Percentiles rank a stretch among this genome's conserved stretches.
phyloP scores from a whole-genome alignment of 2,888 invertebrate genomes.

The Watsonalla binaria region DNA sequence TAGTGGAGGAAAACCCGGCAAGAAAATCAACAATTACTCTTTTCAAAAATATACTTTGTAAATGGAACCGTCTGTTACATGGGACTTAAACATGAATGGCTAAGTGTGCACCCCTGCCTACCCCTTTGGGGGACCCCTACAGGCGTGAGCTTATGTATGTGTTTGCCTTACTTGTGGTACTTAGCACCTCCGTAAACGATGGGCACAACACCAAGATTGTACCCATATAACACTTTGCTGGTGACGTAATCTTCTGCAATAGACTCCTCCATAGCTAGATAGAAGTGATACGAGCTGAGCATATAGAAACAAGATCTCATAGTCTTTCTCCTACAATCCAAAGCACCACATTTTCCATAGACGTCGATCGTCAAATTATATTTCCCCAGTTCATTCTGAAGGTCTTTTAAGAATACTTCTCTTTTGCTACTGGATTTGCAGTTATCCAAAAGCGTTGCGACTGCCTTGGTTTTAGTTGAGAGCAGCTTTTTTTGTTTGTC shows the following conservation, averaged over 20 bases:
- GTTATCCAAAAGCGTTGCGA: slow-evolving; percentile 54
- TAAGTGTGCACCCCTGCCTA: too few species aligned
- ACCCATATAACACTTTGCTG: slow-evolving; percentile 71
- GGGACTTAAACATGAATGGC: too few species aligned
- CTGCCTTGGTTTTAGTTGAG: slow-evolving; percentile 44
- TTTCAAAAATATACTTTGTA: too few species aligned
- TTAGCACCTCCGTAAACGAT: slow-evolving; percentile 82
- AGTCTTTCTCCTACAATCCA: slow-evolving; percentile 39
- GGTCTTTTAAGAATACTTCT: slow-evolving; percentile 44
- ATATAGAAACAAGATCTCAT: slow-evolving; percentile 53
- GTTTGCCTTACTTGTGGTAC: slow-evolving; percentile 75
- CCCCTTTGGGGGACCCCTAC: too few species aligned
- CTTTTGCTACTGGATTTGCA: slow-evolving; percentile 46
- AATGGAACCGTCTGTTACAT: too few species aligned
- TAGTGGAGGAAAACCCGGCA: too few species aligned
- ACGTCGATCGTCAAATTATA: slow-evolving; percentile 67
- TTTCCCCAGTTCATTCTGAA: slow-evolving; percentile 58
- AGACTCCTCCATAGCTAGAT: slow-evolving; percentile 85
- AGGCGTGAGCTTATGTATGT: neutral
- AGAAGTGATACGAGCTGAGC: slow-evolving; percentile 82
- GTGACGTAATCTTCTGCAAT: slow-evolving; percentile 73
- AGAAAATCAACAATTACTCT: too few species aligned
- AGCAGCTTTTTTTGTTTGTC: slow-evolving; percentile 25
- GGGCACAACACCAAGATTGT: slow-evolving; percentile 80
- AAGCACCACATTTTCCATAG: slow-evolving; percentile 72